Evolutionary conservation across 2,113 vertebrate genomes (phyloP).

Genomic region (Onychostruthus taczanowskii): DNA sequence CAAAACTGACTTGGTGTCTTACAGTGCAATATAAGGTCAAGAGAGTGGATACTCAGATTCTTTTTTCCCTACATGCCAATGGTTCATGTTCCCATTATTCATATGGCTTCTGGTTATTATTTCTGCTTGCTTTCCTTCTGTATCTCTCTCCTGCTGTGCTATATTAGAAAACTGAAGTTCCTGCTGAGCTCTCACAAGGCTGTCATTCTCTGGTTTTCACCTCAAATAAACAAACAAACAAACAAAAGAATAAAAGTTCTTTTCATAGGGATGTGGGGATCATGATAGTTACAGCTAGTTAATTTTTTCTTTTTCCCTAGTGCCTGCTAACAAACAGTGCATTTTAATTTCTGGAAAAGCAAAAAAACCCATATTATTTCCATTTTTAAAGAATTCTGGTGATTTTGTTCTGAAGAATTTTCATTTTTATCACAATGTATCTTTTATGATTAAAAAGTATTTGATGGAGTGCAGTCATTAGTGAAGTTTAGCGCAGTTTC

Average conservation of each 20-base stretch:
- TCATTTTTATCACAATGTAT: not conserved
- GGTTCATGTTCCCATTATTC: not conserved
- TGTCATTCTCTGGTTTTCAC: not conserved
- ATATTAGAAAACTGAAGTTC: not conserved
- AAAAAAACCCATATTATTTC: not conserved
- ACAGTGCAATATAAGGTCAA: not conserved
- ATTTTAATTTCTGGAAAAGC: not conserved
- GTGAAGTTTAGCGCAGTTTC: not conserved
- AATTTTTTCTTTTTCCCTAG: not conserved
- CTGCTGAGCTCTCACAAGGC: not conserved
- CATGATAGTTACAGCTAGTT: not conserved
- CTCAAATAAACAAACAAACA: not conserved
- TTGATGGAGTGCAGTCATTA: not conserved
- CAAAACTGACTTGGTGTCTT: not conserved
- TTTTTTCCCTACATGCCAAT: not conserved
- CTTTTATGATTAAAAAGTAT: not conserved
- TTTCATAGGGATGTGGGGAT: not conserved
- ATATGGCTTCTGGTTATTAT: not conserved
- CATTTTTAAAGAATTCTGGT: not conserved
- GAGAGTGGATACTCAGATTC: not conserved
- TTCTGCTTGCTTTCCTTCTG: slow-evolving; percentile 32
- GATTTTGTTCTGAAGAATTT: not conserved
- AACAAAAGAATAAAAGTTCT: not conserved
- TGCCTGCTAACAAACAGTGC: fast-evolving
- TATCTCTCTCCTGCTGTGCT: slow-evolving; percentile 5